Evolutionary conservation across 2,888 invertebrate genomes (phyloP), one percentile per base, ranked within the genome.

Genomic region (Stomorhina lunata): DNA sequence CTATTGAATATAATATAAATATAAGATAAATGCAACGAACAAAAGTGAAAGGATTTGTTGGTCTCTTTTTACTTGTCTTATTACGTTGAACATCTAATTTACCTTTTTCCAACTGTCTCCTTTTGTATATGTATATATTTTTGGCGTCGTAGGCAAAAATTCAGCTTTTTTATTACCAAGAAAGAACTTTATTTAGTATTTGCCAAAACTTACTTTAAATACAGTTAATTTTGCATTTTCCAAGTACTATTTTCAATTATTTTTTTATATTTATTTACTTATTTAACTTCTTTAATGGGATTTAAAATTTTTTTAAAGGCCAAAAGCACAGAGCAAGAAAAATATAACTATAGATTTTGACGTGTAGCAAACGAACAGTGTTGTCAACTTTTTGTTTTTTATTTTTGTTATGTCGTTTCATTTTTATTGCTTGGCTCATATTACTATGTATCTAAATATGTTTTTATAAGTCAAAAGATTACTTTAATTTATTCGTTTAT

Each of bases 21-120:
- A 29, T n/a, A 5, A 29, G 7, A 53, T 53, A 7, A 7, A 20
- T 45, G 9, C 7, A 17, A 27, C 22, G 17, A 57, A 59, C 12
- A 72, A 79, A 72, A 79, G 72, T 79, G 72, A 72, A 66, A 72
- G 66, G 65, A 59, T 66, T 72, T 50, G n/a, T 27, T 48, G 32
- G 7, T 27, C 1, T 37, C 7, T 22, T 22, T 17, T 63, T 45
- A 4, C 1, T 34, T 9, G 9, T 20, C 15, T 27, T 48, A 22
- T 25, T 40, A 25, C 32, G 17, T 17, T n/a, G 1, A 45, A 27
- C 37, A 29, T 45, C 4, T 2, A 27, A 37, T 65, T 63, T 72
- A 79, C 79, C 71, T 79, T 48, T 72, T 66, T 12, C 9, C 68
- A 37, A 61, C 25, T 25, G 40, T 50, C 22, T 48, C 5, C 32